phyloP scores from a whole-genome alignment of 2,888 invertebrate species.

The Heliconius sara region DNA sequence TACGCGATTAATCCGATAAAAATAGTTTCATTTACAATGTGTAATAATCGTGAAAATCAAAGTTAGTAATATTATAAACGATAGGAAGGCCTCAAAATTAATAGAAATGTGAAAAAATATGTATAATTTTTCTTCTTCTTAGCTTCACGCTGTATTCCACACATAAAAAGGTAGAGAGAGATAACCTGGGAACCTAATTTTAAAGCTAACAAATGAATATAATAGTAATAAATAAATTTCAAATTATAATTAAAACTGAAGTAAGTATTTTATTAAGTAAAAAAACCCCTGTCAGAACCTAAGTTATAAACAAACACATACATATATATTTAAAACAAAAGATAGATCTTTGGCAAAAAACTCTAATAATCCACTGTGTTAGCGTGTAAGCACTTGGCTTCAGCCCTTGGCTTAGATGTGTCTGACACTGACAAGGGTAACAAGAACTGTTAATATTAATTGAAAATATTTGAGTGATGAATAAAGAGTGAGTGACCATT shows the following conservation, averaged over 20 bases:
- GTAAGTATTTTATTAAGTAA: not conserved
- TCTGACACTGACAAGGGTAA: constrained; percentile 52
- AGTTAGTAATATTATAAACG: too few relatives aligned
- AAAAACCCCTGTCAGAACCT: not conserved
- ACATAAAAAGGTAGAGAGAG: not conserved
- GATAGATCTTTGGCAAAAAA: constrained; percentile 12
- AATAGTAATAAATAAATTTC: too few relatives aligned
- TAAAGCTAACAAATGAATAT: too few relatives aligned
- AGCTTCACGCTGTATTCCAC: not conserved
- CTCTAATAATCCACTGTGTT: constrained; percentile 24
- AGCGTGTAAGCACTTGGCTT: constrained; percentile 31
- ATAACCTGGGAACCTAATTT: too few relatives aligned
- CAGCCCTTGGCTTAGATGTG: constrained; percentile 43
- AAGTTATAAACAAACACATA: not conserved
- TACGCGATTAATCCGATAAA: too few relatives aligned
- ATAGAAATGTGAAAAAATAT: too few relatives aligned
- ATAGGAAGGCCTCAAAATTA: too few relatives aligned
- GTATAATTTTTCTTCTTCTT: not conserved
- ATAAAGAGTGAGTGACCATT: constrained; percentile 46
- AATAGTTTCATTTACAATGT: too few relatives aligned
- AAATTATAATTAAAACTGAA: too few relatives aligned
- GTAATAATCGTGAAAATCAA: too few relatives aligned
- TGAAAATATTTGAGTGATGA: constrained; percentile 46
- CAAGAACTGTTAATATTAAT: constrained; percentile 50
- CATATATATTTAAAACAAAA: not conserved